phyloP scores from a whole-genome alignment of 2,797 vertebrate species.

The Acrossocheilus wenchowensis region DNA sequence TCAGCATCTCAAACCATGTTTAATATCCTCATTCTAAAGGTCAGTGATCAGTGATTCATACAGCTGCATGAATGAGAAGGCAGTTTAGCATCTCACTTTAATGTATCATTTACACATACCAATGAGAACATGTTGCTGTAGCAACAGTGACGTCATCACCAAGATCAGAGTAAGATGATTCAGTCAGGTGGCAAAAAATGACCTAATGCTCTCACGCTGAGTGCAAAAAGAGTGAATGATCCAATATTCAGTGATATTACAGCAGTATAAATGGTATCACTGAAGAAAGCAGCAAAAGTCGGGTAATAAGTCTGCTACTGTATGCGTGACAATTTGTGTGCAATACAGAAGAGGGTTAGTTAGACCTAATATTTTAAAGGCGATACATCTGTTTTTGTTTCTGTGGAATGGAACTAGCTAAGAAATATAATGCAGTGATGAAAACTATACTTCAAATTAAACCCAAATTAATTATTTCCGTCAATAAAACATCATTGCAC shows the following conservation, averaged over 20 bases:
- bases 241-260: not conserved
- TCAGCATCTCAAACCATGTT: not conserved
- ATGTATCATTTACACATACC: slow-evolving; percentile 13
- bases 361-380: not conserved
- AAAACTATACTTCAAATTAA: not conserved
- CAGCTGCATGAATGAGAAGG: not conserved
- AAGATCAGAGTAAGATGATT: slow-evolving; percentile 6
- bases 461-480: not conserved
- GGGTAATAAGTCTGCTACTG: not conserved
- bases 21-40: slow-evolving; percentile 1
- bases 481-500: not conserved
- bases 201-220: not conserved
- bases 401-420: not conserved
- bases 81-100: not conserved
- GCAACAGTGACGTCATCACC: slow-evolving; percentile 69
- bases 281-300: not conserved
- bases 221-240: not conserved
- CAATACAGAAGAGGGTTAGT: not conserved
- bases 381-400: not conserved
- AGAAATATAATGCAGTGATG: not conserved
- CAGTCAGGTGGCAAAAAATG: slow-evolving; percentile 14
- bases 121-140: slow-evolving; percentile 70
- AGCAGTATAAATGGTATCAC: not conserved
- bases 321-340: not conserved
- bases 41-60: slow-evolving; percentile 4